Percentiles rank a stretch among this genome's conserved stretches.
Conservation (phyloP, 2,888 invertebrate species). For the Chalcis sispes region DNA sequence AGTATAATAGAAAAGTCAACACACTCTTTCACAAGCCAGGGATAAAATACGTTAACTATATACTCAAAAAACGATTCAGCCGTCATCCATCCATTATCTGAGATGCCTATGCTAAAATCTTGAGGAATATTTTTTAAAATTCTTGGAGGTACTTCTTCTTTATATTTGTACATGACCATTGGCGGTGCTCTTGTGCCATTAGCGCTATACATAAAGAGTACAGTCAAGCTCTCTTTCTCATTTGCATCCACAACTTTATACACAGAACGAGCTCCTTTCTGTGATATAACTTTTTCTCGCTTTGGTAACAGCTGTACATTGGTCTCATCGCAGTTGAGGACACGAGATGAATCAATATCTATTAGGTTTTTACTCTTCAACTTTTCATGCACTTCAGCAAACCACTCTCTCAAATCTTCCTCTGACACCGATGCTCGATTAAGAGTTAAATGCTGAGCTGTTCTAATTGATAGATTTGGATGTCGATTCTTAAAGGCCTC, state of each 20-base stretch:
- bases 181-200: constrained; percentile 27
- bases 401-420: constrained; percentile 31
- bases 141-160: neutral
- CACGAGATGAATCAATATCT: constrained; percentile 52
- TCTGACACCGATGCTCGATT: constrained; percentile 26
- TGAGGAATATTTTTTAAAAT: constrained; percentile 58
- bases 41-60: constrained; percentile 69
- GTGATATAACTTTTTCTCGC: constrained; percentile 57
- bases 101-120: constrained; percentile 69
- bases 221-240: constrained; percentile 58
- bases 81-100: constrained; percentile 73
- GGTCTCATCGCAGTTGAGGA: constrained; percentile 62
- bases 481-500: neutral
- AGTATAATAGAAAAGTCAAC: constrained; percentile 67
- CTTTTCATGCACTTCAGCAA: neutral
- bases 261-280: constrained; percentile 52
- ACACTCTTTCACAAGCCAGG: constrained; percentile 66
- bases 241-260: constrained; percentile 58
- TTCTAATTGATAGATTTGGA: neutral
- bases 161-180: constrained; percentile 4
- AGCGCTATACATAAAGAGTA: constrained; percentile 51
- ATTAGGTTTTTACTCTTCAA: neutral
- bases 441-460: constrained; percentile 31
- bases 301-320: constrained; percentile 58
- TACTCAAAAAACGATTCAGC: constrained; percentile 69